Evolutionary conservation across 2,888 invertebrate genomes (phyloP).

Genomic region (Orchestes rusci): DNA sequence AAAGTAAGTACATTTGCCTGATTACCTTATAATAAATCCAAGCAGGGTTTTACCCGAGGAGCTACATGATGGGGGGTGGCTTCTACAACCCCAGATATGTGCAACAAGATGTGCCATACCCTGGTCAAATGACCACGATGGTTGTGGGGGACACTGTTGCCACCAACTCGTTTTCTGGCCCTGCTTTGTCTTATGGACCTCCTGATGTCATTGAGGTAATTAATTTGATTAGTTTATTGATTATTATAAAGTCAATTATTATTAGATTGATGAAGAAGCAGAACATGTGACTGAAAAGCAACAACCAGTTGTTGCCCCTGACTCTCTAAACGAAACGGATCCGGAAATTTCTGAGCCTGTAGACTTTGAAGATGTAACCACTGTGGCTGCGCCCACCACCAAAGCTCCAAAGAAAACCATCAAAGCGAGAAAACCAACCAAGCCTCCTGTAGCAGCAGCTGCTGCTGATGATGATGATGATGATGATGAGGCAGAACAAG

Average conservation of each 20-base stretch:
- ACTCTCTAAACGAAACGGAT: constrained; percentile 18
- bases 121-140: neutral
- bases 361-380: constrained; percentile 14
- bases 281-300: constrained; percentile 19
- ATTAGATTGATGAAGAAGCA: too few species aligned
- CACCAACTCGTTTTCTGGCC: constrained; percentile 40
- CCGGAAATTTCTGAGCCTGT: constrained; percentile 15
- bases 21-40: too few species aligned
- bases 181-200: neutral
- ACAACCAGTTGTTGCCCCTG: constrained; percentile 9
- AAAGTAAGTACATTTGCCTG: too few species aligned
- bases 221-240: too few species aligned
- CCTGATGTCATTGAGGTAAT: too few species aligned
- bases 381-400: neutral
- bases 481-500: constrained; percentile 46
- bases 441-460: constrained; percentile 3
- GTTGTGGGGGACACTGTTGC: constrained; percentile 39
- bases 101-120: neutral
- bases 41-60: constrained; percentile 27
- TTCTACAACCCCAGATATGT: constrained; percentile 34
- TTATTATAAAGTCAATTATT: too few species aligned
- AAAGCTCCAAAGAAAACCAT: neutral
- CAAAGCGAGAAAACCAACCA: neutral
- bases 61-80: constrained; percentile 40
- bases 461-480: constrained; percentile 3